A percentile compares a stretch with the other conserved stretches of the same genome.
Evolutionary conservation across 2,888 invertebrate species (phyloP).

Genomic region (Ischnura elegans): DNA sequence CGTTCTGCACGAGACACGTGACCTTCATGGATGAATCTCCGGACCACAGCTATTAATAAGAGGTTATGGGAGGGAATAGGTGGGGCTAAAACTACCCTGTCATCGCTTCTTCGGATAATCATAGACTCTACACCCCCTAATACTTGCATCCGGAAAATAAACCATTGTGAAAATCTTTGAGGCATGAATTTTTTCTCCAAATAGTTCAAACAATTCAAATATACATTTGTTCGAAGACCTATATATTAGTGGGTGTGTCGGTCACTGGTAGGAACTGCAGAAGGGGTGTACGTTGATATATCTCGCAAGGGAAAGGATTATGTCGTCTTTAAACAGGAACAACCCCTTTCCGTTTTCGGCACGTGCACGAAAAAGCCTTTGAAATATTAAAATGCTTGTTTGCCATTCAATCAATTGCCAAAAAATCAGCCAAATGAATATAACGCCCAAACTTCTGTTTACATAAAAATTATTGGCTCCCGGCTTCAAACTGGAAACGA

Average conservation of each 20-base stretch:
- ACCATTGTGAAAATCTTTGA: neutral
- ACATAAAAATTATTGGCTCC: too few relatives aligned
- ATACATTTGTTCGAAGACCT: neutral
- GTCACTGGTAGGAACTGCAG: neutral
- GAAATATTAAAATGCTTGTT: too few relatives aligned
- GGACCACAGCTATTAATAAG: neutral
- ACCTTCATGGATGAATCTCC: neutral
- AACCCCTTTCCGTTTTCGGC: neutral
- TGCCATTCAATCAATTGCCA: too few relatives aligned
- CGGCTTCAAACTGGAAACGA: too few relatives aligned
- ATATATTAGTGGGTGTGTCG: neutral
- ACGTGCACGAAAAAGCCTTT: neutral
- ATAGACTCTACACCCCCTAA: neutral
- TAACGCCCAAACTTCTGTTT: too few relatives aligned
- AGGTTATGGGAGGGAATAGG: neutral
- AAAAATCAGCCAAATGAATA: too few relatives aligned
- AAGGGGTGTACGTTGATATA: neutral
- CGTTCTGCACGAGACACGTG: neutral
- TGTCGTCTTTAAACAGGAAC: neutral
- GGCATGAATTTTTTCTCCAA: neutral
- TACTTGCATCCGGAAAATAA: neutral
- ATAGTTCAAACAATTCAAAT: neutral
- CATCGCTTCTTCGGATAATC: too few relatives aligned
- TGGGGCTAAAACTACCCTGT: neutral
- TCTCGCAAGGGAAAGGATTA: neutral